phyloP scores from a whole-genome alignment of 1,140 invertebrate species.

The Gonioctena quinquepunctata region DNA sequence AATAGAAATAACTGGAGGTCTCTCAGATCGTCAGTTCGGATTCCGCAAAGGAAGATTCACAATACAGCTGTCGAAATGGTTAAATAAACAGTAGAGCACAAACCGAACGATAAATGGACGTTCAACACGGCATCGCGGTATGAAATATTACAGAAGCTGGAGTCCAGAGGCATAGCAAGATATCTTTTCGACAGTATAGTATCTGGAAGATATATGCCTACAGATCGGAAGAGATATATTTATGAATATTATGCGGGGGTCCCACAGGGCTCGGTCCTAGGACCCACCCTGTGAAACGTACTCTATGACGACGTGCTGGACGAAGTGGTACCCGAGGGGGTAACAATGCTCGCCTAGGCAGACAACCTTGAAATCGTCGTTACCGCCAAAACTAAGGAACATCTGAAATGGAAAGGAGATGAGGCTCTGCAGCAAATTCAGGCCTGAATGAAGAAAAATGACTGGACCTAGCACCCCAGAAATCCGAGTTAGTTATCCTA shows the following conservation, averaged over 20 bases:
- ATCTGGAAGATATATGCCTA: conserved; percentile 10
- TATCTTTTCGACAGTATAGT: neutral
- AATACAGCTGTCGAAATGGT: conserved; percentile 44
- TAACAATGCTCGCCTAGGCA: conserved; percentile 30
- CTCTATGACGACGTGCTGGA: conserved; percentile 44
- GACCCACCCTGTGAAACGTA: conserved; percentile 49
- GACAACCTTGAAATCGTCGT: conserved; percentile 28
- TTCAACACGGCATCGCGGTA: conserved; percentile 49
- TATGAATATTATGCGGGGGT: conserved; percentile 48
- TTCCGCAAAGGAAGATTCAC: conserved; percentile 48
- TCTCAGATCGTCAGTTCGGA: conserved; percentile 50
- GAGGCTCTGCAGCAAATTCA: neutral
- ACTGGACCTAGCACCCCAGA: neutral
- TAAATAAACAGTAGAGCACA: conserved; percentile 8
- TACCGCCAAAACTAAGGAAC: conserved; percentile 9
- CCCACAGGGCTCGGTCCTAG: conserved; percentile 54
- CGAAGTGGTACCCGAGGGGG: conserved; percentile 27
- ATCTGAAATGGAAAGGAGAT: conserved; percentile 3
- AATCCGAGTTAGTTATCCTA: neutral
- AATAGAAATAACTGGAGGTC: conserved; percentile 16
- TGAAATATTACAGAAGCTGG: conserved; percentile 42
- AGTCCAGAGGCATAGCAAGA: conserved; percentile 28
- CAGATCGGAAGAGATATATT: conserved; percentile 28
- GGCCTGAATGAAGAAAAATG: neutral
- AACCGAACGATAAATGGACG: conserved; percentile 35